Percentiles rank a stretch among this genome's conserved stretches.
These are phyloP conservation scores for Cydia pomonella DNA, from an alignment of 1,140 invertebrate species.

Conservation along the genomic window DNA sequence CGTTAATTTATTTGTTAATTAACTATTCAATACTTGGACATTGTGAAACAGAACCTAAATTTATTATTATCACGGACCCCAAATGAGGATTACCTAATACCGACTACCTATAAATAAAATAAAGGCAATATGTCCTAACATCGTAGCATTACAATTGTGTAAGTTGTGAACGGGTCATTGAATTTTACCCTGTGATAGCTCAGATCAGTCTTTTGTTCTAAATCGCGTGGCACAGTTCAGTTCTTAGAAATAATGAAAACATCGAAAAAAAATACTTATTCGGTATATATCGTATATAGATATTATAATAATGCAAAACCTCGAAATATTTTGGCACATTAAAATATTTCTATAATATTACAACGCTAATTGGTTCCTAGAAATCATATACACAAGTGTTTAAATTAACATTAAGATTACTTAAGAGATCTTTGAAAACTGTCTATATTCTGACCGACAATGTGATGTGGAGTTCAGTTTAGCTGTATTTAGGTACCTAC, in stretches of 20 bases:
- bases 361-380: background rate
- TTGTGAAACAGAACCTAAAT: no score
- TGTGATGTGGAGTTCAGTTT: background rate
- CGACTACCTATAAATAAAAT: background rate
- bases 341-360: background rate
- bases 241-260: background rate
- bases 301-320: background rate
- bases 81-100: background rate
- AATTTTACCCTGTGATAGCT: background rate
- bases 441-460: background rate
- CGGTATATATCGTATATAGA: background rate
- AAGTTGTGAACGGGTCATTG: background rate
- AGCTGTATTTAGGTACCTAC: background rate
- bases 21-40: no score
- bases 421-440: conserved; percentile 16
- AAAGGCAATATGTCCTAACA: background rate
- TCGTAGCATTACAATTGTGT: background rate
- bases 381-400: background rate
- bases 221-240: background rate
- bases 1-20: no score
- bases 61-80: background rate
- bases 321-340: background rate
- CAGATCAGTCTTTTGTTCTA: background rate
- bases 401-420: background rate
- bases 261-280: background rate